Evolutionary conservation across 2,888 invertebrate genomes (phyloP), one percentile per base, ranked within the genome.

Genomic region (Epistrophella euchroma): DNA sequence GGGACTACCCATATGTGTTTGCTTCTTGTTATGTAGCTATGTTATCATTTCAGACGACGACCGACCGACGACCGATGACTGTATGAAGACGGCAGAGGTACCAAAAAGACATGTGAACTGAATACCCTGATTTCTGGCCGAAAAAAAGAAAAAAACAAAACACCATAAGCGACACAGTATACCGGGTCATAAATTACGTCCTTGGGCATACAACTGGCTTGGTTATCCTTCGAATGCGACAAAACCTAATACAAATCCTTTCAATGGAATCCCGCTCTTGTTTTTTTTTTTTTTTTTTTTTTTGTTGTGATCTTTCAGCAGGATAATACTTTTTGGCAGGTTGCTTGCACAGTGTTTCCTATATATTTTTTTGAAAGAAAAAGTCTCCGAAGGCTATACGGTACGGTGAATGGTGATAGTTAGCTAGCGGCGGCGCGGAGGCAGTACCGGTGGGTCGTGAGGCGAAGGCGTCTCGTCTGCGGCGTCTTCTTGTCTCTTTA

Each of bases 301-400:
- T 10, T 78, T 58, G 64, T 25, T 45, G 56, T n/a, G 68, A 68
- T 74, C 64, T 45, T 64, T 58, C 70, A 72, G 74, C 84, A 75
- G 84, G 75, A 84, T 84, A 79, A 79, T 72, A 75, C 79, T 84
- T 79, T 84, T 84, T 84, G 84, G 79, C 84, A 84, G 79, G 79
- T 75, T 79, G 47, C 70, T 84, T 84, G 77, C 66, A 72, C 72
- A 72, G 76, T 58, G 78, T 74, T 84, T 78, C 73, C 73, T 73
- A 52, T 76, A 40, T 45, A n/a, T n/a, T n/a, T 19, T 45, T 19
- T 25, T 35, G 25, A 37, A 52, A 68, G 22, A 52, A 52, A 50
- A 17, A 19, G 47, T 28, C 22, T 37, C 66, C 15, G n/a, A 68
- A 47, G 66, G 66, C 40, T 40, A n/a, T n/a, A 37, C 35, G 40